Evolutionary conservation across 2,113 vertebrate species (phyloP), one percentile per base, ranked within the genome.

Genomic region (Alligator mississippiensis): DNA sequence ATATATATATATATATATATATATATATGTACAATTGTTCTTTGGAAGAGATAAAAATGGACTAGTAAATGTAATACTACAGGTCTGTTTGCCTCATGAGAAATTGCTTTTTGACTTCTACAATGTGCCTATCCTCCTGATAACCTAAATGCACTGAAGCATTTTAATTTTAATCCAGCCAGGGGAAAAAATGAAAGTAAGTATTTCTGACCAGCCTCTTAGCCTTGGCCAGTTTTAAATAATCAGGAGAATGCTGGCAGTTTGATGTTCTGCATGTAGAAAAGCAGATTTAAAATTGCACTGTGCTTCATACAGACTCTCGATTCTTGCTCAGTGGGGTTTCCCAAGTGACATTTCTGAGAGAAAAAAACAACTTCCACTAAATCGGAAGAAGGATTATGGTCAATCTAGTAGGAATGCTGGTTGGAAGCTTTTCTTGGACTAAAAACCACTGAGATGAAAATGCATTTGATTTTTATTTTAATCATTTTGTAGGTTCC

Each of bases 91-190:
- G 21, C 25, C 28, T 54, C 28, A 7, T 30, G 11, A 79, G 24
- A 92, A 93, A 87, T 63, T 59, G 10, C 78, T 34, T 63, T 34
- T 85, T 68, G 24, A 64, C 28, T 82, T 9, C 77, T 64, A 24
- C 38, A 77, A 59, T 94, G 58, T 11, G 38, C 61, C 21, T 30
- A 55, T 61, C 27, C 66, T 54, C 30, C 70, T 1, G 64, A 84
- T 83, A 28, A 76, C 3, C 22, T 80, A 57, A 82, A n/a, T 9
- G 63, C 88, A 58, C 54, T 79, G 13, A 78, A 28, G 14, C 47
- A 60, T 61, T 93, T 90, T 82, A 83, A 38, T 83, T 88, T 93
- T 75, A 90, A 94, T 82, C 21, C 30, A 30, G 25, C 25, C 21
- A 28, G n/a, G 76, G 24, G 10, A 86, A 81, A 62, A 90, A 80